Evolutionary conservation across 2,113 vertebrate genomes (phyloP).

Genomic region (Erinaceus europaeus): DNA sequence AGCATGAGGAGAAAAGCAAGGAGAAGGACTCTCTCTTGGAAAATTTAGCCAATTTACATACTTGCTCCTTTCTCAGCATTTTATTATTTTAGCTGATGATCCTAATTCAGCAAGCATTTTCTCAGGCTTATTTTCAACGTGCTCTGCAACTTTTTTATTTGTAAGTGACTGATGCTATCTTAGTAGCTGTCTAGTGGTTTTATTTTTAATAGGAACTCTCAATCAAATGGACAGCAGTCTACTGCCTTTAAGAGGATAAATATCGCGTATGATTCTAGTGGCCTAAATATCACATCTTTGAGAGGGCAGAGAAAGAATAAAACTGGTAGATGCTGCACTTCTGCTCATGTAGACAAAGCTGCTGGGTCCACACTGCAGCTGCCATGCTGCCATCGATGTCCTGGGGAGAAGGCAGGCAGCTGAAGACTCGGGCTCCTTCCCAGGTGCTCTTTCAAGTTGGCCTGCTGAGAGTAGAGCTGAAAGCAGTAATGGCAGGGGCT

Average conservation of each 20-base stretch:
- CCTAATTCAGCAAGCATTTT: neutral
- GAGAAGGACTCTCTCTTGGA: slow-evolving; percentile 24
- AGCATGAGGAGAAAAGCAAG: slow-evolving; percentile 30
- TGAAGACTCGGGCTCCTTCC: neutral
- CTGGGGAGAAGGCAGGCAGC: neutral
- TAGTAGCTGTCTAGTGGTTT: neutral
- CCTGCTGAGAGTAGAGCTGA: neutral
- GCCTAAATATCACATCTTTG: neutral
- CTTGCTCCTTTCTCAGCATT: slow-evolving; percentile 44
- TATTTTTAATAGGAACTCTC: neutral
- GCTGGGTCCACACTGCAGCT: neutral
- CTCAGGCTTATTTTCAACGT: neutral
- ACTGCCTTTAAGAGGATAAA: neutral
- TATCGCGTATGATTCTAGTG: neutral
- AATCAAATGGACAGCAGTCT: slow-evolving; percentile 24
- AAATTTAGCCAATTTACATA: slow-evolving; percentile 46
- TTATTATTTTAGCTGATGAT: slow-evolving; percentile 29
- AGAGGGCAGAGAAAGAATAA: neutral
- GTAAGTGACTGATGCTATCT: neutral
- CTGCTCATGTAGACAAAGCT: neutral
- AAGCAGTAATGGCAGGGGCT: neutral
- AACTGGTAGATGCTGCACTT: too few relatives aligned
- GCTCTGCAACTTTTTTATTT: neutral
- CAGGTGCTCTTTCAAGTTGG: neutral
- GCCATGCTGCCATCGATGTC: neutral